These are phyloP conservation scores for Ancistrus triradiatus DNA, from an alignment of 2,113 vertebrate species.

Conservation along the genomic window DNA sequence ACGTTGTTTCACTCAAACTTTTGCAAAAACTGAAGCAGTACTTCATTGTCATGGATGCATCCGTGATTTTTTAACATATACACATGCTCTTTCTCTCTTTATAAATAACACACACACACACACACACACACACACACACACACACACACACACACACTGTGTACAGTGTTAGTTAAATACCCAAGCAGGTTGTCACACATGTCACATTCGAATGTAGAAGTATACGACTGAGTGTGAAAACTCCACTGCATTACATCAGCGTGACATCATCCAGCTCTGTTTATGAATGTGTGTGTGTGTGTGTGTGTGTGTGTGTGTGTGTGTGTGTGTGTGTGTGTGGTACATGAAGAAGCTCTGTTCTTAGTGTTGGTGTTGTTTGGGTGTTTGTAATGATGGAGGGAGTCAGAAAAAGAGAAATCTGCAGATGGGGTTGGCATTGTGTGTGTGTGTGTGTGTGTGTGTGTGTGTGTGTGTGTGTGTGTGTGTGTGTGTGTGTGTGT, in stretches of 20 bases:
- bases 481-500: slow-evolving; percentile 46
- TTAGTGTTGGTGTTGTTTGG: not conserved
- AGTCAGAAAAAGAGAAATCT: too few relatives aligned
- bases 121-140: slow-evolving; percentile 6
- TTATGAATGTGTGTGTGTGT: slow-evolving; percentile 5
- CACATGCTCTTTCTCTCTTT: too few relatives aligned
- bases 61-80: too few relatives aligned
- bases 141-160: not conserved
- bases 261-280: slow-evolving; percentile 21
- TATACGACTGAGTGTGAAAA: slow-evolving; percentile 27
- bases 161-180: slow-evolving; percentile 5
- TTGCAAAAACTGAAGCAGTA: too few relatives aligned
- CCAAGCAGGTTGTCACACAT: slow-evolving; percentile 29
- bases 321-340: slow-evolving; percentile 12
- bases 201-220: slow-evolving; percentile 35
- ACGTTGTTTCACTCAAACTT: too few relatives aligned
- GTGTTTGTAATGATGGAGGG: not conserved
- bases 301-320: slow-evolving; percentile 1
- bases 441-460: slow-evolving; percentile 46
- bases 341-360: not conserved
- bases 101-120: slow-evolving; percentile 11
- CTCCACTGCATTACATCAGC: not conserved
- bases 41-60: too few relatives aligned
- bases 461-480: slow-evolving; percentile 52
- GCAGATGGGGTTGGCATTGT: too few relatives aligned